Evolutionary conservation across 2,113 vertebrate genomes (phyloP).

Genomic region (Beaufortia kweichowensis): DNA sequence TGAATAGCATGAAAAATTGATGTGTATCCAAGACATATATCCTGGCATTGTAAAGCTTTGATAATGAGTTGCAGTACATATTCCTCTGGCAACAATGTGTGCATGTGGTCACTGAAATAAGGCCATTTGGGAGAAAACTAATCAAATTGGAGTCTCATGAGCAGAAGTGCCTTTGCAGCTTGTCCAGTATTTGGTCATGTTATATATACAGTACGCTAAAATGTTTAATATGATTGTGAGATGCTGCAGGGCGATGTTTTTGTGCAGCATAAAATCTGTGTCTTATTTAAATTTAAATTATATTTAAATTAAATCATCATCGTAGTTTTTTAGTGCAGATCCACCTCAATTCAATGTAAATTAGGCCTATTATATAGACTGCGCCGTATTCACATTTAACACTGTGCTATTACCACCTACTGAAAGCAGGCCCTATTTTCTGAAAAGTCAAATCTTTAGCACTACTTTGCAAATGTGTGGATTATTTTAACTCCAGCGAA

Average conservation of each 20-base stretch:
- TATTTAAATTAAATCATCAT: too few relatives aligned
- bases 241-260: conserved; percentile 3
- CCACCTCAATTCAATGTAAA: too few relatives aligned
- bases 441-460: background rate
- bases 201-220: conserved; percentile 14
- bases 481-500: background rate
- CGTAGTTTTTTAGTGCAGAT: too few relatives aligned
- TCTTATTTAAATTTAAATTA: too few relatives aligned
- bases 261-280: background rate
- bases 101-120: conserved; percentile 55
- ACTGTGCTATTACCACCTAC: too few relatives aligned
- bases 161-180: conserved; percentile 48
- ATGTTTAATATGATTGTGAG: conserved; percentile 5
- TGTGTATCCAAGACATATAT: conserved; percentile 35
- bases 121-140: conserved; percentile 51
- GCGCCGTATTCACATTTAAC: too few relatives aligned
- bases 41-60: conserved; percentile 50
- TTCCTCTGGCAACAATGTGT: conserved; percentile 44
- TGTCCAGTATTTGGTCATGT: conserved; percentile 29
- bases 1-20: conserved; percentile 40
- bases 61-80: conserved; percentile 49
- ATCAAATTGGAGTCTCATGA: conserved; percentile 47
- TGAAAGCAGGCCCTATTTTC: background rate
- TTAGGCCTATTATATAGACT: too few relatives aligned
- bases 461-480: background rate